Base-by-base conservation (phyloP, 2,888 invertebrate genomes). In the Arrhopalites spinosus region DNA sequence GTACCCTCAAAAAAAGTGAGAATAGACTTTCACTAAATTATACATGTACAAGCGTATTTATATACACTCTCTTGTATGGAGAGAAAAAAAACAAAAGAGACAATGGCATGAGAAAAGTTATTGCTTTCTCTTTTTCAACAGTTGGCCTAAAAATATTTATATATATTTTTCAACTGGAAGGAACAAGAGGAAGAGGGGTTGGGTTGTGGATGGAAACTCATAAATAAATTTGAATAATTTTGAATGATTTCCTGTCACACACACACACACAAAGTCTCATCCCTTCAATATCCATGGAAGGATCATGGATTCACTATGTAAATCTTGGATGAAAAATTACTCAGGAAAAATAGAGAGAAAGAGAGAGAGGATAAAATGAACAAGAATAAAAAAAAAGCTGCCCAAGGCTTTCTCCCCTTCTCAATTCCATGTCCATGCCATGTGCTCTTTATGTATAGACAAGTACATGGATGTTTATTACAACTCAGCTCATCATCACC, bases 191-290 rank as follows among this genome's bases (percentile, higher is more conserved):
- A 36, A 7, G 36, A 36, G 36, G 36, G 36, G 36, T 36, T 36
- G 3, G 36, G 36, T 36, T 3, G 3, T 11, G 7, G 23, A 53
- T 1, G 13, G 59, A 59, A 59, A 59, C 25, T 7, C 59, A 59
- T 59, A 25, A 59, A 59, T 59, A 59, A 59, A 59, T 59, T 59
- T 59, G 8, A 59, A 59, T 59, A 59, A 25, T 59, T 59, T 27
- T 59, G 23, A 23, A 25, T 2, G 59, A 59, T 59, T 59, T 59
- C 25, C 59, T 27, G 1, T 59, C 27, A 25, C 25, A 5, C 25
- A 15, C 53, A 1, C 5, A 1, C n/a, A 56, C n/a, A n/a, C n/a
- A n/a, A n/a, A n/a, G n/a, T 36, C 36, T 36, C 36, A 7, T 36
- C 36, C 36, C 36, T 36, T 36, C 36, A 36, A 36, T 36, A 36